Percentiles rank a stretch among this genome's conserved stretches.
phyloP scores from a whole-genome alignment of 2,797 vertebrate genomes.

The Buceros bicornis region DNA sequence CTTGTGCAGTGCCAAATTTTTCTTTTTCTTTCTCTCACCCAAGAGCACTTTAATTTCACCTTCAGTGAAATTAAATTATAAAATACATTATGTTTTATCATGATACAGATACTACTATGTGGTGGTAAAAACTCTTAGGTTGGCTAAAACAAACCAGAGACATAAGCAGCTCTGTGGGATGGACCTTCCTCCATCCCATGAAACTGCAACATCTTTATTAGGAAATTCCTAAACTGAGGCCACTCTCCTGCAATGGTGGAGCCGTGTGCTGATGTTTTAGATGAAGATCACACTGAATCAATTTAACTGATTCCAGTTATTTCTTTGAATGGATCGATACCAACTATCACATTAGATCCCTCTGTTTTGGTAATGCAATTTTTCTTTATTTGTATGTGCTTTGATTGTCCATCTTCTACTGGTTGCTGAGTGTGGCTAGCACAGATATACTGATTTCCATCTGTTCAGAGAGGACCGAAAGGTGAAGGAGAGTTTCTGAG shows the following conservation, averaged over 20 bases:
- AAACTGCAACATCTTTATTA: not conserved
- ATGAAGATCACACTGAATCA: not conserved
- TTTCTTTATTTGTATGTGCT: not conserved
- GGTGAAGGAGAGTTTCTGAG: not conserved
- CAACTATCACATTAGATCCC: not conserved
- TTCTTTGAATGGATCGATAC: not conserved
- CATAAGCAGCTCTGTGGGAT: not conserved
- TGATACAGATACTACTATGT: not conserved
- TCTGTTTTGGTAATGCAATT: not conserved
- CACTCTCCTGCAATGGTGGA: not conserved
- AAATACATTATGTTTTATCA: not conserved
- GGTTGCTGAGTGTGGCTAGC: not conserved
- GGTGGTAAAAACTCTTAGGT: not conserved
- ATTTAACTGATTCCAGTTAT: not conserved
- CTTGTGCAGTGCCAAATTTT: not conserved
- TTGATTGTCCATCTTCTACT: not conserved
- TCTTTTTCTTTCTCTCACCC: not conserved
- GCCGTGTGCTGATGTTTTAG: not conserved
- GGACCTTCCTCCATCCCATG: not conserved
- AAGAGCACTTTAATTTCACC: not conserved
- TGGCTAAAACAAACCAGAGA: not conserved
- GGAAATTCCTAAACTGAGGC: not conserved
- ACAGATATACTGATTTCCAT: not conserved
- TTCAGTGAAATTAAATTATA: not conserved
- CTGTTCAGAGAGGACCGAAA: not conserved